phyloP scores from a whole-genome alignment of 2,113 vertebrate genomes.

The Sigmodon hispidus region DNA sequence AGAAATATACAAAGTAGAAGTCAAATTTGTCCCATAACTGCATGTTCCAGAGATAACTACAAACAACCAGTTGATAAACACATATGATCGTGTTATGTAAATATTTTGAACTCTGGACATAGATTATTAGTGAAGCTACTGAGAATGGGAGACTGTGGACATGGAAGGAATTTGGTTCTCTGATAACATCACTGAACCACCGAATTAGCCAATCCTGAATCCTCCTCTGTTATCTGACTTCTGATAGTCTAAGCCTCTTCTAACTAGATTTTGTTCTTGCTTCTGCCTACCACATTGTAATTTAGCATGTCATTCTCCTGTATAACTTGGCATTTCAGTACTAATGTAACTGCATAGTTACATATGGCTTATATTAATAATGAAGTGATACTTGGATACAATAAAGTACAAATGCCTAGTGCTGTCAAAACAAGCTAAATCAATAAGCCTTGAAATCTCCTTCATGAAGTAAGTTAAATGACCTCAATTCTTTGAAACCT shows the following conservation, averaged over 20 bases:
- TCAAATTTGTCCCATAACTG: background rate
- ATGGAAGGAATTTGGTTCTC: constrained; percentile 28
- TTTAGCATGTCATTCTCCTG: background rate
- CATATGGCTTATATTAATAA: constrained; percentile 25
- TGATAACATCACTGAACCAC: background rate
- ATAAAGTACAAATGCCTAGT: constrained; percentile 3
- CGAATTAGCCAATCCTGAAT: constrained; percentile 5
- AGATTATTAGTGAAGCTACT: background rate
- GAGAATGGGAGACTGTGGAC: background rate
- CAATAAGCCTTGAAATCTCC: constrained; percentile 18
- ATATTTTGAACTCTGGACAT: background rate
- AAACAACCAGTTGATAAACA: constrained; percentile 2
- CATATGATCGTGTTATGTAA: background rate
- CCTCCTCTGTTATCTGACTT: constrained; percentile 14
- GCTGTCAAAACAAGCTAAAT: constrained; percentile 18
- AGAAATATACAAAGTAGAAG: background rate
- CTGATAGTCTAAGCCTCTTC: constrained; percentile 24
- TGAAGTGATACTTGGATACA: constrained; percentile 35
- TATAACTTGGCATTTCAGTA: constrained; percentile 38
- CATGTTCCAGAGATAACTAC: constrained; percentile 26
- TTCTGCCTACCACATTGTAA: background rate
- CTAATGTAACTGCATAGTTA: constrained; percentile 15
- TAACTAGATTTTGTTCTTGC: constrained; percentile 36
- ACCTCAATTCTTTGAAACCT: constrained; percentile 21
- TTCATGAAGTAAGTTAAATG: constrained; percentile 35